Base-by-base conservation (phyloP, 2,113 vertebrate genomes). In the Bagarius yarrelli region DNA sequence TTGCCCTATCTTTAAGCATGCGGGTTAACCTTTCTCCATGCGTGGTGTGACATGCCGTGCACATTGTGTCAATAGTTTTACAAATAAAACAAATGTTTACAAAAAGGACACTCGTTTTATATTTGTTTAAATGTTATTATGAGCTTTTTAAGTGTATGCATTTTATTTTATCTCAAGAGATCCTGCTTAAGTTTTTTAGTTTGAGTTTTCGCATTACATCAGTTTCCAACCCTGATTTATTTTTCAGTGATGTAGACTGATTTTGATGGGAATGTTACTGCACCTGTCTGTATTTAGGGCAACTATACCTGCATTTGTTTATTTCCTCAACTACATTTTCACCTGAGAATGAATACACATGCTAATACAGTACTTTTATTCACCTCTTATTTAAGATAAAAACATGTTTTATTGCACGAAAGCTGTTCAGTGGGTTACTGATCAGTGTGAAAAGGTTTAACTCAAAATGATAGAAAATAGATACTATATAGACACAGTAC, bases 121-220 rank as follows among this genome's bases (percentile, higher is more conserved):
- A 74, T 47, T 44, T 69, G 52, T 59, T 63, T 88, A 21, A 34
- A 52, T 67, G 1, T 85, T 87, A 83, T 89, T 21, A 30, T 30
- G 3, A 50, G 5, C 12, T 44, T 40, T 19, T 40, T 40, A 47
- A 47, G 11, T 40, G 23, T 69, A 40, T 14, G 23, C 19, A 23
- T 69, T 69, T 25, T 70, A 69, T 25, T 19, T 50, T 47, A 70
- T 25, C 13, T 16, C 4, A 25, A 16, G 47, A 70, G n/a, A 70
- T 47, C 40, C 9, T 6, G 9, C 9, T 47, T 47, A 9, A 47
- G 5, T 47, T 47, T 47, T 47, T 47, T 9, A n/a, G n/a, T n/a
- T n/a, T n/a, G n/a, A n/a, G n/a, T 47, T 47, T 47, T 47, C 5
- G 21, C 36, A 44, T 69, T 44, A 67, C 36, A n/a, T 67, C 4